These are phyloP conservation scores for Turritopsis rubra DNA, from an alignment of 30 jellyfish, hydroid and myxozoan species.

Conservation along the genomic window DNA sequence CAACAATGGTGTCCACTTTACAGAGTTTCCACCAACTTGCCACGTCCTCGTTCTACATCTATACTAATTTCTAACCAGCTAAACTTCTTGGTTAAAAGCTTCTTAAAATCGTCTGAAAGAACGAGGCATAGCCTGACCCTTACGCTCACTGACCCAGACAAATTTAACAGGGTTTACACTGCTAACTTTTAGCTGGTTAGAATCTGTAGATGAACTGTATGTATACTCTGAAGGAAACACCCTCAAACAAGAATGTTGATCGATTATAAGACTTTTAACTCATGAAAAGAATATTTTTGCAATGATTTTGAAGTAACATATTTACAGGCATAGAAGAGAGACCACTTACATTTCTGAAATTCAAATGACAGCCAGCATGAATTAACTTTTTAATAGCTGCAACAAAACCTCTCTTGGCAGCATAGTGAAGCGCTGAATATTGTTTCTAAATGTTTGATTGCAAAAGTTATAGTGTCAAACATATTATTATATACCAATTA, in stretches of 20 bases:
- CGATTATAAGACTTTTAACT: background rate
- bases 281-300: background rate
- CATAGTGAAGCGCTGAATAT: constrained; percentile 21
- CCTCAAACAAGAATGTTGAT: no score
- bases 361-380: constrained; percentile 4
- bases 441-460: background rate
- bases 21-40: background rate
- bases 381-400: constrained; percentile 16
- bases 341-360: constrained; percentile 19
- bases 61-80: background rate
- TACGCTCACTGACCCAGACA: no score
- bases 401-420: constrained; percentile 28
- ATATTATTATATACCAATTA: background rate
- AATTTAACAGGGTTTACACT: no score
- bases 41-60: background rate
- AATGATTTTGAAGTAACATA: no score
- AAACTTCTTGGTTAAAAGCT: no score
- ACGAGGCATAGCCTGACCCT: no score
- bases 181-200: no score
- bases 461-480: background rate
- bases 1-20: background rate
- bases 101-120: no score
- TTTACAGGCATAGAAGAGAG: background rate
- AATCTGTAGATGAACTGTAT: no score
- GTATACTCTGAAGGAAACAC: no score